Evolutionary conservation across 2,113 vertebrate species (phyloP).

Genomic region (Psilopogon haemacephalus): DNA sequence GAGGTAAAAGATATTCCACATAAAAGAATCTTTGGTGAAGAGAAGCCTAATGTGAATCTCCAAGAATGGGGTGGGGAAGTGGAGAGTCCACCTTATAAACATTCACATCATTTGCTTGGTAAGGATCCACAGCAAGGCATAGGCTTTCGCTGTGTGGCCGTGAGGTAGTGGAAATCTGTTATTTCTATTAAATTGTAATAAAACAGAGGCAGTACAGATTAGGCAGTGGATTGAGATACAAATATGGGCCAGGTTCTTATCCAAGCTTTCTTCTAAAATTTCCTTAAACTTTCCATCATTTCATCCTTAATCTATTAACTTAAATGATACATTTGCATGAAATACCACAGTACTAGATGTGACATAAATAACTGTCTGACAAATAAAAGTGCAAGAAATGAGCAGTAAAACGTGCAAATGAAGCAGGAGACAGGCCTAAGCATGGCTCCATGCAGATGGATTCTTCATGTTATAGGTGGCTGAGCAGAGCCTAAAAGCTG

Average conservation of each 20-base stretch:
- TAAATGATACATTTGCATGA: neutral
- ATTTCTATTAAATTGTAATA: neutral
- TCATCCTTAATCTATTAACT: neutral
- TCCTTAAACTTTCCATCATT: neutral
- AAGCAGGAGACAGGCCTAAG: neutral
- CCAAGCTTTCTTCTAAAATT: neutral
- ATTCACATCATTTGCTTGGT: neutral
- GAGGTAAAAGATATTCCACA: neutral
- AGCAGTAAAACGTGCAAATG: neutral
- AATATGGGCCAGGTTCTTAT: neutral
- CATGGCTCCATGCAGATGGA: neutral
- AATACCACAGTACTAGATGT: neutral
- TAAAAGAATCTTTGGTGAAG: neutral
- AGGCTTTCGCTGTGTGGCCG: neutral
- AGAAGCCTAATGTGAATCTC: neutral
- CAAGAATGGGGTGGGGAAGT: accelerated
- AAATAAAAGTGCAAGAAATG: neutral
- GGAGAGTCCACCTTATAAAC: neutral
- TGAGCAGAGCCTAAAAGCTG: neutral
- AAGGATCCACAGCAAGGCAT: neutral
- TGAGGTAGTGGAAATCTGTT: neutral
- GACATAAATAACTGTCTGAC: neutral
- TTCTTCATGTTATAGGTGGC: neutral
- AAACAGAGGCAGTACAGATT: neutral
- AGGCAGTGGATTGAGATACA: neutral